Base-by-base conservation (phyloP, 2,888 invertebrate species). In the Acrocyrtus sp. region DNA sequence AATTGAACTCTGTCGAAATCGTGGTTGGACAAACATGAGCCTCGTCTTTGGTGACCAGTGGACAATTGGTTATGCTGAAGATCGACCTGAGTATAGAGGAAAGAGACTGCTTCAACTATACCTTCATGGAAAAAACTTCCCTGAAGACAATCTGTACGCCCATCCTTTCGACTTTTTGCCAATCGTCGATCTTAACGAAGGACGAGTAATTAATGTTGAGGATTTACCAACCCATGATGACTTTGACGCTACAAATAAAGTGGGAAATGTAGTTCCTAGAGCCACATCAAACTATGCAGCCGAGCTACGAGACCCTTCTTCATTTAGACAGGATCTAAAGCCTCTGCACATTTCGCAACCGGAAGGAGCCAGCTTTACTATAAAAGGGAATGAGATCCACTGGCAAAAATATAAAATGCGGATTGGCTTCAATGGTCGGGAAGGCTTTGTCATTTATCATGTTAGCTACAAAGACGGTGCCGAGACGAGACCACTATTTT, bases 391-490 rank as follows among this genome's bases (percentile, higher is more conserved):
- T 54, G 26, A 34, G 10, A 62, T 73, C 8, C 53, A 41, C 19
- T 75, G 75, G 75, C 75, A 75, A 21, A 72, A 62, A 51, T 75
- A 54, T 39, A 54, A 65, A 39, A 60, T 76, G 45, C 57, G 47
- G 34, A 47, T 70, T 57, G 70, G 76, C 39, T 73, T 74, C 17
- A 76, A 74, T 21, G 26, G 27, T 22, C 50, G 74, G n/a, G 76
- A 76, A 53, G 76, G 76, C 6, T 19, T 76, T 1, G 61, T 73
- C 15, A 48, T 76, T 3, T 58, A 76, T 27, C 61, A 67, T 10
- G 62, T 76, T 10, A 29, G 50, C 5, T 67, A 66, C 21, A 51
- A 67, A 15, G 76, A 76, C 45, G 27, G 58, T 19, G 62, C 61
- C 10, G 48, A 34, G 6, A 53, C 45, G 22, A 22, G 76, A 29